phyloP scores from a whole-genome alignment of 2,888 invertebrate species.

The Habrosyne pyritoides region DNA sequence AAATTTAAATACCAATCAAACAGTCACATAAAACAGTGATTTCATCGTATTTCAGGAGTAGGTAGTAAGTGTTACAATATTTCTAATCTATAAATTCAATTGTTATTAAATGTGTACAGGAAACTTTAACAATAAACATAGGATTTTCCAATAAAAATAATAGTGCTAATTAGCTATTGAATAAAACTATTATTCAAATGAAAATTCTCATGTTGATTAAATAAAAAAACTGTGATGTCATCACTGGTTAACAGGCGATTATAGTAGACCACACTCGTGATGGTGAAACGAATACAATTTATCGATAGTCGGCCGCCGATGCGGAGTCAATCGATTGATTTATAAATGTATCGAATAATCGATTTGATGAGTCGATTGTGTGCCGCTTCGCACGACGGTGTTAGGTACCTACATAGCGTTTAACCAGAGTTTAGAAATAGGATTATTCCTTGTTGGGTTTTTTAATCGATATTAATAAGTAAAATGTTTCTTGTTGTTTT shows the following conservation, averaged over 20 bases:
- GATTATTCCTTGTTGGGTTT: neutral
- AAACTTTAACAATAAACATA: neutral
- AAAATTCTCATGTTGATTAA: neutral
- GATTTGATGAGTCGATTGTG: conserved; percentile 30
- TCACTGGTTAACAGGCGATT: conserved; percentile 41
- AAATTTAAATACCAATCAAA: no score
- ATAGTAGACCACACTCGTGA: conserved; percentile 44
- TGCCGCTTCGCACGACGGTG: conserved; percentile 8
- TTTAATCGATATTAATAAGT: neutral
- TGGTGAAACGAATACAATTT: conserved; percentile 27
- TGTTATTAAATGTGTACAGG: neutral
- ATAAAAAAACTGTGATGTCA: conserved; percentile 10
- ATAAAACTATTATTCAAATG: conserved; percentile 10
- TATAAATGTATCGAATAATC: conserved; percentile 35
- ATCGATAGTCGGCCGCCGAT: conserved; percentile 27
- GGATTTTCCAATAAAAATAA: neutral
- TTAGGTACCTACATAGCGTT: neutral
- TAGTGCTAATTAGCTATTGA: conserved; percentile 19
- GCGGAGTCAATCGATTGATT: conserved; percentile 50
- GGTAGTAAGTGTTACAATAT: no score
- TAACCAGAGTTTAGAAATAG: neutral
- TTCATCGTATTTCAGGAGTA: no score
- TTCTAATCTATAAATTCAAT: neutral
- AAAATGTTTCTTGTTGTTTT: no score
- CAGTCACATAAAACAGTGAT: no score